Base-by-base conservation (phyloP, 1,140 invertebrate genomes). In the Xylocopa sonorina region DNA sequence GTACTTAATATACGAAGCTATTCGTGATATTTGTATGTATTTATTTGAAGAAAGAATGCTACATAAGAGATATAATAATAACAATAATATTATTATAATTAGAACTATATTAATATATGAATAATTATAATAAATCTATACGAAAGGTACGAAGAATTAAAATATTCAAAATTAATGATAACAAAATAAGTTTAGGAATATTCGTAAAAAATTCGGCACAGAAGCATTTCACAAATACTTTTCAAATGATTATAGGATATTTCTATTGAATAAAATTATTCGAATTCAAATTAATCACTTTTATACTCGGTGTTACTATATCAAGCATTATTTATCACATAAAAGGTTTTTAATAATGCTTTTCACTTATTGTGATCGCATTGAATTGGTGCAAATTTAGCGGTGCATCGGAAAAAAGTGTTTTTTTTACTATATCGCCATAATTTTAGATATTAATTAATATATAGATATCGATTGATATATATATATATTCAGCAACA, bases 81-180 rank as follows among this genome's bases (percentile, higher is more conserved):
- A 66, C 12, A 50, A 66, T 51, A 68, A 32, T 38, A 48, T 67
- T 21, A 32, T 67, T 29, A 51, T 24, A 50, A 32, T 32, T 50
- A 6, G 12, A 43, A 51, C 14, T 50, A 50, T n/a, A n/a, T n/a
- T 50, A 21, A 10, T 10, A 38, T 62, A 10, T 66, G 18, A 46
- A 34, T 32, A 34, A 67, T 27, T 10, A 69, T 69, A 38, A 62
- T n/a, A 24, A 62, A 41, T n/a, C 34, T 12, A 2, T 62, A 62
- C 10, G 7, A 16, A 24, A 24, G 41, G 16, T 62, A 2, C 29
- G 24, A 18, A 27, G 29, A 48, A 21, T n/a, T n/a, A n/a, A n/a
- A n/a, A n/a, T n/a, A n/a, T n/a, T 32, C 14, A 57, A 57, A 57
- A 57, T 57, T 2, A 14, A 4, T 29, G 10, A 16, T 21, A 57